Evolutionary conservation across 2,113 vertebrate species (phyloP), one percentile per base, ranked within the genome.

Genomic region (Jacana jacana): DNA sequence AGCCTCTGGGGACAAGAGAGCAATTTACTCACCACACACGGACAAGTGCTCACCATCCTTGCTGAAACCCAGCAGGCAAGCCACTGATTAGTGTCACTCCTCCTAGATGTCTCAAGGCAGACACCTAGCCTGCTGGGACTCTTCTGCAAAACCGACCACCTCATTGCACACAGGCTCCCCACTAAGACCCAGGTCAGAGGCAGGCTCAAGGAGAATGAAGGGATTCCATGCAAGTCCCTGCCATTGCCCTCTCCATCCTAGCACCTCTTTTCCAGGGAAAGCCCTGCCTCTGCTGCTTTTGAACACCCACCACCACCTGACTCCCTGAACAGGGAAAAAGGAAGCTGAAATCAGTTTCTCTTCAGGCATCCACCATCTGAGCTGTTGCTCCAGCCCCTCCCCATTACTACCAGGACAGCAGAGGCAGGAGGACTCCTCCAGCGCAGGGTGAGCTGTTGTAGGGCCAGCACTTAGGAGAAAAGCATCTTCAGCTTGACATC

Each of bases 381-480:
- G 18, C 69, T 85, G 27, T 44, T 84, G 48, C 42, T 92, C 35
- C 70, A 81, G 46, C 33, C 52, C 60, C 55, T 2, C 12, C 0
- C 0, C 5, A 2, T 54, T 65, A 77, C 54, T 69, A 31, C 75
- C 40, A 72, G 70, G 85, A 75, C 37, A 51, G 65, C 52, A 17
- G 55, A 88, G 48, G 39, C 88, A 91, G 64, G 85, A 94, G 60
- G 82, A 81, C 73, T 57, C 55, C 80, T 89, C 24, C 52, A 57
- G 61, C 87, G 61, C 48, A 75, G 46, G 48, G 37, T 1, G 7
- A 91, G 55, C 55, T 65, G 49, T 17, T 88, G 76, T 68, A 75
- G 64, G 79, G 76, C 76, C 68, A 93, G 89, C 65, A 91, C 79
- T 95, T 80, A 88, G 48, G 55, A 91, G 55, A 86, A 94, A 94